Evolutionary conservation across 2,113 vertebrate species (phyloP).

Genomic region (Phainopepla nitens): DNA sequence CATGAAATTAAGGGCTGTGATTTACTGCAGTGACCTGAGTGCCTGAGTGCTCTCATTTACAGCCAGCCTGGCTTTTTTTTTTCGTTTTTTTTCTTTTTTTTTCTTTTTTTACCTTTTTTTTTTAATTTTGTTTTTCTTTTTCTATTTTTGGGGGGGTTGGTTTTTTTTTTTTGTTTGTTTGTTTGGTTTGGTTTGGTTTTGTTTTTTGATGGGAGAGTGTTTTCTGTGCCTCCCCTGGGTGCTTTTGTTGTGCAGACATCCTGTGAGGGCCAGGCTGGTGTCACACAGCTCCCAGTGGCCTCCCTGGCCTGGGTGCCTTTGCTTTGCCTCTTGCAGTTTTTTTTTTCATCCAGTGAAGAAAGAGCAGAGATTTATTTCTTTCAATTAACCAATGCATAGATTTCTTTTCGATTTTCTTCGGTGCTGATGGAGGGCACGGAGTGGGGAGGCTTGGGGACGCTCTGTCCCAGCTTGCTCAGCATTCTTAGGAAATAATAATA

Average conservation of each 20-base stretch:
- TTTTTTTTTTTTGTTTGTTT: too few species aligned
- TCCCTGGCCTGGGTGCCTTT: not conserved
- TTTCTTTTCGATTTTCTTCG: not conserved
- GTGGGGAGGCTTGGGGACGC: not conserved
- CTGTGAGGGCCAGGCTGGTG: not conserved
- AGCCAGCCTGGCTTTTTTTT: not conserved
- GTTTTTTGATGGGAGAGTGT: too few species aligned
- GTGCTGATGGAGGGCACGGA: not conserved
- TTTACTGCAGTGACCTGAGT: not conserved
- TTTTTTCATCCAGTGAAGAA: not conserved
- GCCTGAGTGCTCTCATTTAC: not conserved
- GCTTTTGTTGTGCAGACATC: not conserved
- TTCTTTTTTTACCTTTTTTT: fast-evolving
- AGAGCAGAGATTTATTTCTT: not conserved
- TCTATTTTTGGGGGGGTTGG: too few species aligned
- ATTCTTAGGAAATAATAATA: not conserved
- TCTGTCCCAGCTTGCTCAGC: not conserved
- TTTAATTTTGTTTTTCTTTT: not conserved
- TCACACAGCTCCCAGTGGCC: not conserved
- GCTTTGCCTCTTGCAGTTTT: not conserved
- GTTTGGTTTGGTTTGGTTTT: too few species aligned
- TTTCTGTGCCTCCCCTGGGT: not conserved
- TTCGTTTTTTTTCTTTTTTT: too few species aligned
- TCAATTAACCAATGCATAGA: not conserved
- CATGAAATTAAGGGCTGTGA: not conserved